Conservation (phyloP, 64 coral and sea anemone genomes). For the Catalaphyllia jardinei region DNA sequence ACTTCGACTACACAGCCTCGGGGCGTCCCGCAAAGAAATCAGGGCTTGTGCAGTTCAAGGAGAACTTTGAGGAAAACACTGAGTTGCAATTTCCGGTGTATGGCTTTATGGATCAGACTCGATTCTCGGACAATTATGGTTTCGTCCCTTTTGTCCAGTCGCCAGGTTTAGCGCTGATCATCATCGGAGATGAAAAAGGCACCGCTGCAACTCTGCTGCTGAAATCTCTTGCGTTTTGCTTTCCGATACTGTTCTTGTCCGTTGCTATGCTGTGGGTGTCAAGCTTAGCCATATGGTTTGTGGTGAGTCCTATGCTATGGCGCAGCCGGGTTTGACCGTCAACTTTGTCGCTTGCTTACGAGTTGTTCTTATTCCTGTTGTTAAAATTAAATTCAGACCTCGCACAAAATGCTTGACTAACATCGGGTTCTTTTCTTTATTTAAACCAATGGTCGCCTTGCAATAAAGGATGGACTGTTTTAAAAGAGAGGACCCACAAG, state of each 20-base stretch:
- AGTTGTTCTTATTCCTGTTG: too few species aligned
- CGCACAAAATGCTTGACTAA: too few species aligned
- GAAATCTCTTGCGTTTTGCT: constrained; percentile 79
- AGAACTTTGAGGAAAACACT: constrained; percentile 62
- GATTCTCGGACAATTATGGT: constrained; percentile 57
- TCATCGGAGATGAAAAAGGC: constrained; percentile 90
- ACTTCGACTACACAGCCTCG: constrained; percentile 38
- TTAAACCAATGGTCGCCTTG: too few species aligned
- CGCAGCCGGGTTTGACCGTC: too few species aligned
- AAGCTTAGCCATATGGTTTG: constrained; percentile 77
- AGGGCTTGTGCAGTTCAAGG: constrained; percentile 67
- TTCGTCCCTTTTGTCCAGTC: constrained; percentile 87
- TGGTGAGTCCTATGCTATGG: constrained; percentile 49
- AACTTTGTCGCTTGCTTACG: too few species aligned
- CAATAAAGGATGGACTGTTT: too few species aligned
- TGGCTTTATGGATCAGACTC: constrained; percentile 78
- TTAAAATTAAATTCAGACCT: too few species aligned
- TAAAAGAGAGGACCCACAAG: too few species aligned
- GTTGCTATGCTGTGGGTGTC: constrained; percentile 79
- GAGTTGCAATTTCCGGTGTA: constrained; percentile 88
- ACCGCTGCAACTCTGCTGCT: constrained; percentile 67
- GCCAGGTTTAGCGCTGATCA: constrained; percentile 73
- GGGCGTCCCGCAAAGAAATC: constrained; percentile 42
- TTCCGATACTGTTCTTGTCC: constrained; percentile 83
- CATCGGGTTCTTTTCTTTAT: too few species aligned